A percentile compares a stretch with the other conserved stretches of the same genome.
phyloP scores from a whole-genome alignment of 2,888 invertebrate species.

The Polymixis flavicincta region DNA sequence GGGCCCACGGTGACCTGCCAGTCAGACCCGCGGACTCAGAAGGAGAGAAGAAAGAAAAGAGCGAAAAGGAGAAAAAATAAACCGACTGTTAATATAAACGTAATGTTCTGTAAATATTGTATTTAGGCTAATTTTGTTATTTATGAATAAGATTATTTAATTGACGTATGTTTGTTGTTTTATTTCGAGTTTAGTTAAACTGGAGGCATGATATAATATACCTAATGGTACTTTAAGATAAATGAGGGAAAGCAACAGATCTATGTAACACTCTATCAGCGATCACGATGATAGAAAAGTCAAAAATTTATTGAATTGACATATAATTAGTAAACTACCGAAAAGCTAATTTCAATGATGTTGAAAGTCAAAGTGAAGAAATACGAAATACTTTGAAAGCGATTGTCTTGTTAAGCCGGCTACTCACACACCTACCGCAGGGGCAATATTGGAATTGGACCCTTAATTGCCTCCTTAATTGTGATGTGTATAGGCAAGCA shows the following conservation, averaged over 20 bases:
- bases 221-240: background rate
- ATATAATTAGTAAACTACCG: background rate
- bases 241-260: background rate
- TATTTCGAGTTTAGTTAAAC: conserved; percentile 3
- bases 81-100: conserved; percentile 54
- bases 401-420: background rate
- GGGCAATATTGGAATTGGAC: too few species aligned
- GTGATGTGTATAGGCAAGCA: too few species aligned
- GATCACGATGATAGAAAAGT: background rate
- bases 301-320: background rate
- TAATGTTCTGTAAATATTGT: conserved; percentile 64
- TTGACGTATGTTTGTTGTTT: conserved; percentile 30
- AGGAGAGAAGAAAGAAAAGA: conserved; percentile 66
- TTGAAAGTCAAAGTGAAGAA: background rate
- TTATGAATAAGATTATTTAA: conserved; percentile 63
- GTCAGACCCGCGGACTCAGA: conserved; percentile 76
- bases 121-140: conserved; percentile 58
- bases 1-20: conserved; percentile 84
- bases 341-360: background rate
- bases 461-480: too few species aligned
- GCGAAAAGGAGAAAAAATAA: conserved; percentile 69
- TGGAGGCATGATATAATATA: background rate
- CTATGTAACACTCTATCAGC: background rate
- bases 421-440: too few species aligned
- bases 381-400: background rate